Conservation (phyloP, 2,797 vertebrate species). For the Ibycter americanus region DNA sequence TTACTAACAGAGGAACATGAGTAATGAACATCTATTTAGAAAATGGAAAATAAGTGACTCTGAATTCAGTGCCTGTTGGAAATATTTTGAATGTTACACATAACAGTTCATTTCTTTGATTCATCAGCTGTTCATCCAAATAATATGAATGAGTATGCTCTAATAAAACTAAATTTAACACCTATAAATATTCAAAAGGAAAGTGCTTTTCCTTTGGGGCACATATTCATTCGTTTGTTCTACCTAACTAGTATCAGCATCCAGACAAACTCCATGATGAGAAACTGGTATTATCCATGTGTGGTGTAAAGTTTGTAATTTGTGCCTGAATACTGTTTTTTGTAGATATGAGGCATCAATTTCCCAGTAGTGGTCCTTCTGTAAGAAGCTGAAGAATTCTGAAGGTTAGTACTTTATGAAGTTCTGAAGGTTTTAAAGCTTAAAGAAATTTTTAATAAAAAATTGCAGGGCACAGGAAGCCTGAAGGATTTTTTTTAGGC, state of each 20-base stretch:
- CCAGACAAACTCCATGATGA: background rate
- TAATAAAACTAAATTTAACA: conserved; percentile 36
- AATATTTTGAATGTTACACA: conserved; percentile 13
- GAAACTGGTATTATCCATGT: background rate
- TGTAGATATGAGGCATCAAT: background rate
- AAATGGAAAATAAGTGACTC: conserved; percentile 16
- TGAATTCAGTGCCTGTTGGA: background rate
- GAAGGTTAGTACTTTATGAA: background rate
- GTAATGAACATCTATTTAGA: background rate
- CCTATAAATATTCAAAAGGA: conserved; percentile 50
- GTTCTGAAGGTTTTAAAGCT: background rate
- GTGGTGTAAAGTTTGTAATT: background rate
- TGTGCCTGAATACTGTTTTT: background rate
- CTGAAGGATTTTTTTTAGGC: background rate
- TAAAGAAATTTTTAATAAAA: conserved; percentile 28
- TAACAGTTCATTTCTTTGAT: conserved; percentile 19
- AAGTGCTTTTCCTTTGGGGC: conserved; percentile 18
- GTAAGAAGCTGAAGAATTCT: conserved; percentile 4
- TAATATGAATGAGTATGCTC: background rate
- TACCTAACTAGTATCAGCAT: background rate
- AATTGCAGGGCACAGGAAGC: background rate
- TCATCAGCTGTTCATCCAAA: background rate
- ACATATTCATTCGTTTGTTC: conserved; percentile 27
- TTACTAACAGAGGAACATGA: background rate
- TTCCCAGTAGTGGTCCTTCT: background rate